A percentile compares a stretch with the other conserved stretches of the same genome.
These are phyloP conservation scores for Pseudobourletiella spinata DNA, from an alignment of 1,140 invertebrate genomes.

Conservation along the genomic window DNA sequence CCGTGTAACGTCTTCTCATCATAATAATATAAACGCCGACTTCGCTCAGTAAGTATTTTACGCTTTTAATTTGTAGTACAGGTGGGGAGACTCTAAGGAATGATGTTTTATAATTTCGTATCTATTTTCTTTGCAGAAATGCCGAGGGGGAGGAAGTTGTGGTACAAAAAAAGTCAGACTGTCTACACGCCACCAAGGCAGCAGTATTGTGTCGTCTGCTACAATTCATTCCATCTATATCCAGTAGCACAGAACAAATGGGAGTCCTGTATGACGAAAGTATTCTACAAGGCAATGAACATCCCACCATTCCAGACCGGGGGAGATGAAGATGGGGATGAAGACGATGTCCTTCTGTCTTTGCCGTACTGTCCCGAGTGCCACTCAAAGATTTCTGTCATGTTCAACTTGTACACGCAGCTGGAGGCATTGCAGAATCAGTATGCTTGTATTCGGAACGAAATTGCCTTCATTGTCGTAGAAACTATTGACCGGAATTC, in stretches of 20 bases:
- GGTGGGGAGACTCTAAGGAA: neutral
- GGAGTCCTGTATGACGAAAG: conserved; percentile 20
- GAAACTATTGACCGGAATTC: conserved; percentile 24
- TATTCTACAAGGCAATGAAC: conserved; percentile 25
- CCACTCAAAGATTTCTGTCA: conserved; percentile 27
- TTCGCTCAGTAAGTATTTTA: too few species aligned
- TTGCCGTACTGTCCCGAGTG: conserved; percentile 32
- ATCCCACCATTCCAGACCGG: conserved; percentile 1
- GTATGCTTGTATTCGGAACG: conserved; percentile 24
- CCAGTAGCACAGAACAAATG: conserved; percentile 4
- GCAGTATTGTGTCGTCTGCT: conserved; percentile 30
- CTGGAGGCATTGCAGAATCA: conserved; percentile 19
- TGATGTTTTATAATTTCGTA: neutral
- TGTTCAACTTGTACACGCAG: conserved; percentile 20
- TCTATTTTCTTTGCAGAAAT: neutral
- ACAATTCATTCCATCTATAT: conserved; percentile 17
- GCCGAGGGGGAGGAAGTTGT: conserved; percentile 1
- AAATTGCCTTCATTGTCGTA: conserved; percentile 29
- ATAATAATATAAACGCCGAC: too few species aligned
- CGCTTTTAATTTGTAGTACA: neutral
- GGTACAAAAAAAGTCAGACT: neutral
- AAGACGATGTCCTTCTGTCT: conserved; percentile 16
- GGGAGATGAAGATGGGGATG: conserved; percentile 16
- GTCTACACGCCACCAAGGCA: neutral
- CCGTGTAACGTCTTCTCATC: too few species aligned